Evolutionary conservation across 2,888 invertebrate species (phyloP).

Genomic region (Caenorhabditis doughertyi): DNA sequence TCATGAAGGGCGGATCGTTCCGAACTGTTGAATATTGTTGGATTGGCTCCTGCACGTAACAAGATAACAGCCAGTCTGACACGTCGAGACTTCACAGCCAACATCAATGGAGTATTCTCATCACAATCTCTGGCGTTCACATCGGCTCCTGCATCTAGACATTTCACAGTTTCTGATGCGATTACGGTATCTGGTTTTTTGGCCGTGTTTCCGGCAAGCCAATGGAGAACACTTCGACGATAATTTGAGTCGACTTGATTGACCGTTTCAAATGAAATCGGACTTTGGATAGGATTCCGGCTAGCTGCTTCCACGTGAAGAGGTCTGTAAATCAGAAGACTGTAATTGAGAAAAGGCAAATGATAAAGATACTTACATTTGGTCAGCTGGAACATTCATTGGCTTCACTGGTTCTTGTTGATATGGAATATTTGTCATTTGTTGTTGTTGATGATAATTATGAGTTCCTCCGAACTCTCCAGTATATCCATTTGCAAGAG

Average conservation of each 20-base stretch:
- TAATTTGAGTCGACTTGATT: slow-evolving; percentile 34
- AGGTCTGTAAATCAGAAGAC: slow-evolving; percentile 23
- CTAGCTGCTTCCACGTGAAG: slow-evolving; percentile 56
- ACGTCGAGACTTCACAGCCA: slow-evolving; percentile 52
- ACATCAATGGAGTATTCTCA: slow-evolving; percentile 59
- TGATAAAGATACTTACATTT: neutral
- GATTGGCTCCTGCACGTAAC: slow-evolving; percentile 53
- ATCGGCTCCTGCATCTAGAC: slow-evolving; percentile 53
- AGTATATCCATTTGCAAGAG: neutral
- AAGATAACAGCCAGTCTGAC: slow-evolving; percentile 22
- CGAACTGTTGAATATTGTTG: slow-evolving; percentile 69
- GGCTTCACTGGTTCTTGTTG: neutral
- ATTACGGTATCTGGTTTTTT: slow-evolving; percentile 51
- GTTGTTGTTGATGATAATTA: neutral
- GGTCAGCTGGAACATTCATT: neutral
- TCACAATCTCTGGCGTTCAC: slow-evolving; percentile 49
- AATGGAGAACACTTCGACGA: slow-evolving; percentile 42
- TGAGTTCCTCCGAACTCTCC: neutral
- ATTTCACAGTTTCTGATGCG: slow-evolving; percentile 18
- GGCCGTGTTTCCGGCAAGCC: slow-evolving; percentile 47
- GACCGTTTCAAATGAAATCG: slow-evolving; percentile 15
- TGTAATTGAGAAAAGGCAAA: too few species aligned
- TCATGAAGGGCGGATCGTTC: slow-evolving; percentile 73
- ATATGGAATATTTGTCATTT: neutral
- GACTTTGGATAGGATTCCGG: neutral